These are phyloP conservation scores for Ischnus inquisitorius DNA, from an alignment of 2,888 invertebrate genomes.

Conservation along the genomic window DNA sequence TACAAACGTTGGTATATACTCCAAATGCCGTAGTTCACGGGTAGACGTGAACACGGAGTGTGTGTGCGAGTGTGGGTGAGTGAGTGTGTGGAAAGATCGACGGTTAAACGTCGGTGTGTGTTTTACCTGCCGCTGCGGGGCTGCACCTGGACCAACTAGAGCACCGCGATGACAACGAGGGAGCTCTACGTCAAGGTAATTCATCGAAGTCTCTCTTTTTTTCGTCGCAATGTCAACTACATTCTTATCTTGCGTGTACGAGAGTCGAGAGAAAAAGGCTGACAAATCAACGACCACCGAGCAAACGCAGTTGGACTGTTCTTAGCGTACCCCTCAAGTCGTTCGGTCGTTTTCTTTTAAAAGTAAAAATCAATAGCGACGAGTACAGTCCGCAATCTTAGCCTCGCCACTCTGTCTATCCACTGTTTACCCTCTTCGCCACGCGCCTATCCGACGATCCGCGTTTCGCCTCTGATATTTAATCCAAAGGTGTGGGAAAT, in stretches of 20 bases:
- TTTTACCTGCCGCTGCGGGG: slow-evolving; percentile 60
- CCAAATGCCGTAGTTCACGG: slow-evolving; percentile 67
- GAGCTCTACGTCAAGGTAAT: slow-evolving; percentile 84
- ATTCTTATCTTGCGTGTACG: neutral
- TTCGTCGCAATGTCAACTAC: neutral
- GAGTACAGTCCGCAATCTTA: slow-evolving; percentile 34
- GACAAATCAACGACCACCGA: neutral
- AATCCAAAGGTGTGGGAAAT: neutral
- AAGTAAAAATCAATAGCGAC: slow-evolving; percentile 77
- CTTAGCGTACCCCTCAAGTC: neutral
- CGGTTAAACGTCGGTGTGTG: slow-evolving; percentile 35
- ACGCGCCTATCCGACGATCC: neutral
- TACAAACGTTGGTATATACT: slow-evolving; percentile 18
- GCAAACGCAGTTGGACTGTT: neutral
- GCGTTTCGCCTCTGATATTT: slow-evolving; percentile 4
- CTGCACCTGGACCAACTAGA: slow-evolving; percentile 66
- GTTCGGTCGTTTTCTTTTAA: slow-evolving; percentile 68
- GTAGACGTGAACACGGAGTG: slow-evolving; percentile 36
- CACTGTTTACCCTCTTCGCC: slow-evolving; percentile 2
- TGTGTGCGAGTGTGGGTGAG: slow-evolving; percentile 41
- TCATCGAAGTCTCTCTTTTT: neutral
- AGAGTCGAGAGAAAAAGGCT: neutral
- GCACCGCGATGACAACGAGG: slow-evolving; percentile 81
- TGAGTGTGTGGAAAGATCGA: slow-evolving; percentile 40
- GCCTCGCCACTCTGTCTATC: neutral